phyloP scores from a whole-genome alignment of 2,888 invertebrate genomes.

The Prionchulus punctatus region DNA sequence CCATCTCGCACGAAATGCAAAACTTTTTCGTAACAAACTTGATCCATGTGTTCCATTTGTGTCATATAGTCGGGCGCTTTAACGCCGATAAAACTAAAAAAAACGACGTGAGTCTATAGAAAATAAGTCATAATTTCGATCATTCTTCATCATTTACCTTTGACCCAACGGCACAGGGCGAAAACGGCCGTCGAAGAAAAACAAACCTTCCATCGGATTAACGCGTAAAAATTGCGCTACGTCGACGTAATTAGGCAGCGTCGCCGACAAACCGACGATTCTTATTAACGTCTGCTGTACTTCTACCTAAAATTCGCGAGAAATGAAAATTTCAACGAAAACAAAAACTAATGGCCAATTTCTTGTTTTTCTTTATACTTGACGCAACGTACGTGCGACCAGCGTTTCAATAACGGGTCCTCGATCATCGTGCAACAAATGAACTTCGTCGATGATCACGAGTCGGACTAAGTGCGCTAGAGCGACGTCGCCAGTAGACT shows the following conservation, averaged over 20 bases:
- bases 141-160: conserved; percentile 42
- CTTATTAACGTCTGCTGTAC: conserved; percentile 61
- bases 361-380: too few species aligned
- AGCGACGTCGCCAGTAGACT: conserved; percentile 63
- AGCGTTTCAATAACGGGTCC: conserved; percentile 94
- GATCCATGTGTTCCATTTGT: conserved; percentile 63
- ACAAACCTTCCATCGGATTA: conserved; percentile 54
- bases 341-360: neutral
- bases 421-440: conserved; percentile 83
- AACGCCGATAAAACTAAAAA: conserved; percentile 23
- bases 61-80: conserved; percentile 28
- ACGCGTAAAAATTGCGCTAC: conserved; percentile 84
- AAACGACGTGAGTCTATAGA: neutral
- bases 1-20: conserved; percentile 65
- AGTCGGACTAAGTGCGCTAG: conserved; percentile 74
- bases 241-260: conserved; percentile 89
- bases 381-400: conserved; percentile 80
- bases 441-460: conserved; percentile 89
- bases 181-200: conserved; percentile 54
- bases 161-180: conserved; percentile 85
- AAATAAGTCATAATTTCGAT: neutral
- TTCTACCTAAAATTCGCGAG: conserved; percentile 34
- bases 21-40: conserved; percentile 79
- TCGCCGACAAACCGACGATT: conserved; percentile 89
- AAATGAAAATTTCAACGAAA: neutral